Evolutionary conservation across 2,113 vertebrate species (phyloP), one percentile per base, ranked within the genome.

Genomic region (Canis aureus): DNA sequence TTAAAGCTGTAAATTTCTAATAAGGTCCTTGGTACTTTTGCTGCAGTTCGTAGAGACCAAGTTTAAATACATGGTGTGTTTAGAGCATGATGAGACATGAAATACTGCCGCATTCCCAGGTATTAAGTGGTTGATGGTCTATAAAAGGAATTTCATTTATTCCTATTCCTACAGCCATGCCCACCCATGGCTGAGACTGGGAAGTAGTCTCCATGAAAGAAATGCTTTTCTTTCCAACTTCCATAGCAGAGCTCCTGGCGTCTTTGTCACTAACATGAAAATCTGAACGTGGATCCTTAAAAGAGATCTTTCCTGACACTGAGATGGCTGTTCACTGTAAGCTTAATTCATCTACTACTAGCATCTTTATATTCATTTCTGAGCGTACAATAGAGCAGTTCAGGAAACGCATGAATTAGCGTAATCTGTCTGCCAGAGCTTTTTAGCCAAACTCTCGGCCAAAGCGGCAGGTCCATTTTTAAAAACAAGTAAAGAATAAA

Each of bases 11-110:
- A 51, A n/a, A 51, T 85, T 85, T 80, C 11, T 81, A 93, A 29
- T 4, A 73, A 17, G 62, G 23, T 67, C 43, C 8, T 11, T 35
- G 23, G 13, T 19, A 12, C 85, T 55, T 76, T 22, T 38, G 10
- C 5, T 5, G 15, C 5, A 8, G 22, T 78, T 32, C 9, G 11
- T 19, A 5, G 20, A 57, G 74, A 43, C 38, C n/a, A 16, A 2
- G 3, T 74, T 86, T 83, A 43, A 43, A 12, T 59, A 29, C 7
- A 2, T 0, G 1, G 5, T 13, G 0, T 73, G 29, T 35, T 19
- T 60, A 53, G 62, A 53, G 20, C 32, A 3, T 35, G 20, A 6
- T 0, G 19, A 23, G 27, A 3, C 3, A 12, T 1, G 5, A 16
- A 25, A n/a, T 3, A 10, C 8, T 1, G 6, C 62, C 2, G 3